These are phyloP conservation scores for Petrocephalus schoutedeni DNA, from an alignment of 2,797 vertebrate genomes.

Conservation along the genomic window DNA sequence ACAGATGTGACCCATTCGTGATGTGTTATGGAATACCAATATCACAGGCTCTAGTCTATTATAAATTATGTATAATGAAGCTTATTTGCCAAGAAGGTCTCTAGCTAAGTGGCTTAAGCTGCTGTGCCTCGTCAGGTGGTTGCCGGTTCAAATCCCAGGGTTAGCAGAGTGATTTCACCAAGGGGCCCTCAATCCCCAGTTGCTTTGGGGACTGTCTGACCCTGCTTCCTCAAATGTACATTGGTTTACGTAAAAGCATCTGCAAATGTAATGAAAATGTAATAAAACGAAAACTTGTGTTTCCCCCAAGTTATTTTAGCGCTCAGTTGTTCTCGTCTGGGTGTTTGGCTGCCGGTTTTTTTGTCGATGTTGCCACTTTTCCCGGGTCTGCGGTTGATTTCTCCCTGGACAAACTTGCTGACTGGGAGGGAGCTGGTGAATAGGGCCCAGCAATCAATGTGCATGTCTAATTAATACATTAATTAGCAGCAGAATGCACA, in stretches of 20 bases:
- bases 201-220: neutral
- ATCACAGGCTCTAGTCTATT: neutral
- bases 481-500: constrained; percentile 16
- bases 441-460: constrained; percentile 22
- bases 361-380: neutral
- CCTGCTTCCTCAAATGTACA: neutral
- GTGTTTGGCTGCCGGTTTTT: neutral
- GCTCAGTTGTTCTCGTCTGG: neutral
- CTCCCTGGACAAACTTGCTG: neutral
- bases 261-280: neutral
- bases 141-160: neutral
- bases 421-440: neutral
- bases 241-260: neutral
- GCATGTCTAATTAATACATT: constrained; percentile 32
- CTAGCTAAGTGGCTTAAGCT: neutral
- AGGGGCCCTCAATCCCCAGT: neutral
- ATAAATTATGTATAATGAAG: neutral
- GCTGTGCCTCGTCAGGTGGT: neutral
- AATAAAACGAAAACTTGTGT: neutral
- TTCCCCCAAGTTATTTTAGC: neutral
- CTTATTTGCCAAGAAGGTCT: neutral
- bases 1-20: neutral
- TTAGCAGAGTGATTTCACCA: neutral
- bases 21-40: neutral
- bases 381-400: neutral